phyloP scores from a whole-genome alignment of 2,888 invertebrate genomes.

The Hypsopygia costalis region DNA sequence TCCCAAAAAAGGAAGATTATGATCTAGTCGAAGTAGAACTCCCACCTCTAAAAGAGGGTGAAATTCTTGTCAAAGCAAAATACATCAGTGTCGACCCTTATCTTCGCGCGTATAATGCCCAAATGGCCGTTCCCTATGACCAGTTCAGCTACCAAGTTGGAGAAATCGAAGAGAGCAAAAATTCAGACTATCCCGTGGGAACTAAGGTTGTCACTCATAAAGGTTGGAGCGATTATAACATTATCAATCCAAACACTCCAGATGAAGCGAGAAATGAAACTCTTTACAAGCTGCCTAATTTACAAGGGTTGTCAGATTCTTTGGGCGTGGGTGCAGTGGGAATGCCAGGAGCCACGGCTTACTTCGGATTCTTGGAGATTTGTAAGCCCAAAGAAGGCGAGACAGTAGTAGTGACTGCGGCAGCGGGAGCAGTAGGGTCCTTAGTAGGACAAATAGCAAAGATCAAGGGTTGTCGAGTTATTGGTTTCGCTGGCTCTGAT shows the following conservation, averaged over 20 bases:
- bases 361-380: conserved; percentile 85
- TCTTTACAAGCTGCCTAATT: conserved; percentile 68
- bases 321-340: conserved; percentile 82
- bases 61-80: conserved; percentile 13
- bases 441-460: conserved; percentile 88
- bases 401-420: conserved; percentile 85
- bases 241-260: conserved; percentile 22
- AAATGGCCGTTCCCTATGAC: conserved; percentile 28
- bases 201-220: conserved; percentile 78
- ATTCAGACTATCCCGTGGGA: conserved; percentile 81
- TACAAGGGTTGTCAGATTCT: conserved; percentile 73
- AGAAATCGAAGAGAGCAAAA: conserved; percentile 79
- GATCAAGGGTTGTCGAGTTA: conserved; percentile 81
- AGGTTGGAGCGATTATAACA: conserved; percentile 84
- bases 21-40: conserved; percentile 77
- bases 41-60: conserved; percentile 74
- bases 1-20: conserved; percentile 74
- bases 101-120: conserved; percentile 11
- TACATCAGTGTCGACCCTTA: conserved; percentile 20
- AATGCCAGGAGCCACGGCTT: conserved; percentile 86
- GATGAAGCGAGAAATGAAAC: conserved; percentile 13
- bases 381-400: conserved; percentile 85
- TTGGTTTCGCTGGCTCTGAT: conserved; percentile 86
- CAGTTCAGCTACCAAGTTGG: conserved; percentile 38
- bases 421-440: conserved; percentile 88